Evolutionary conservation across 2,113 vertebrate species (phyloP), one percentile per base, ranked within the genome.

Genomic region (Labeo rohita): DNA sequence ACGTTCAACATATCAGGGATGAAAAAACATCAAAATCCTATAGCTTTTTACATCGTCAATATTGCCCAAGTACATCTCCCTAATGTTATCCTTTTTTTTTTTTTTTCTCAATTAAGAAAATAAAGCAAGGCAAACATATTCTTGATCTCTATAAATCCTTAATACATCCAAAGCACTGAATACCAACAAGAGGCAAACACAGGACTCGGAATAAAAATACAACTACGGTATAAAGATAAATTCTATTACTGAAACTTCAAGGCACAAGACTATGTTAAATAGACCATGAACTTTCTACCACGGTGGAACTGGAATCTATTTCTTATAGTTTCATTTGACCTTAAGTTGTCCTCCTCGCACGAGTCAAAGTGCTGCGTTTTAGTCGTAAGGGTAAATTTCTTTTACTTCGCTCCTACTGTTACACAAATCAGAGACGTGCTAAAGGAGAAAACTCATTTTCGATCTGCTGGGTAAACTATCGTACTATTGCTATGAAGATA

Each of bases 231-330:
- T 86, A 90, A 90, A 91, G 88, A 87, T 87, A 88, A 89, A 89
- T 83, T 90, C 88, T 89, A 89, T 87, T 91, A 89, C 88, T 84
- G 87, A 88, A 91, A 91, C 90, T 91, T 92, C 91, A 92, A 92
- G 91, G 91, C 91, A 92, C 91, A 89, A 89, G 87, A 92, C 91
- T 90, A 91, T 91, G 90, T 90, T 91, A 90, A 90, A 90, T 90
- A 89, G 85, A 91, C 89, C 87, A 89, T 91, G 86, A 89, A 87
- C 84, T 84, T 86, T 88, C 87, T 87, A 89, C 74, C 83, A 84
- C 68, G 43, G 84, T 87, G 87, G 76, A 87, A 84, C 84, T 85
- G 56, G 86, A 87, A 81, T 65, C 86, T 74, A 89, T 72, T 84
- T 88, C 80, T 84, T 45, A 43, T 63, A 68, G 87, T 80, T 75